Percentiles rank a stretch among this genome's conserved stretches.
Evolutionary conservation across 2,113 vertebrate genomes (phyloP).

Genomic region (Origma solitaria): DNA sequence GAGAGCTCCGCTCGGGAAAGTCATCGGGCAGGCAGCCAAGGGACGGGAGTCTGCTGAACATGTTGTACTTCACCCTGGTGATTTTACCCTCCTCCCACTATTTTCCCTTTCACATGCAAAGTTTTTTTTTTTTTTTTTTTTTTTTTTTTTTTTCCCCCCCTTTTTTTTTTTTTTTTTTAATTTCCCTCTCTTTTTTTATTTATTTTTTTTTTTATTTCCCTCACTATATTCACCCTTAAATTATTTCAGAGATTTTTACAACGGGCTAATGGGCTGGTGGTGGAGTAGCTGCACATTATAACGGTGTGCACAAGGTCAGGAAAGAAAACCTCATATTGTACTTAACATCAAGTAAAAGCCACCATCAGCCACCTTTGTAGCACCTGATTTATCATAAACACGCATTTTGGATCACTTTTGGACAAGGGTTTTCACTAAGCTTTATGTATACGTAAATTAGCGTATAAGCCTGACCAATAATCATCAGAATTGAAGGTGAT

Average conservation of each 20-base stretch:
- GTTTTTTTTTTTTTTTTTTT: background rate
- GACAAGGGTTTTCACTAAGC: background rate
- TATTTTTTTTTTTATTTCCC: fast-evolving
- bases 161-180: background rate
- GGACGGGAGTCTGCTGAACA: conserved; percentile 68
- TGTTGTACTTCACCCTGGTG: conserved; percentile 61
- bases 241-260: background rate
- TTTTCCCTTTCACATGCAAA: conserved; percentile 53
- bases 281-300: background rate
- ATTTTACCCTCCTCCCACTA: conserved; percentile 54
- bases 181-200: background rate
- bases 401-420: background rate
- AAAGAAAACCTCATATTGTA: background rate
- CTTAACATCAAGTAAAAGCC: background rate
- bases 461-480: background rate
- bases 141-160: background rate
- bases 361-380: background rate
- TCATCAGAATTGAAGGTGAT: background rate
- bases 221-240: background rate
- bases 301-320: background rate
- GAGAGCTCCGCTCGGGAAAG: conserved; percentile 77
- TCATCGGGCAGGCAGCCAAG: conserved; percentile 76
- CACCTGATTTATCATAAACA: background rate
- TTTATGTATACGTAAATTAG: background rate
- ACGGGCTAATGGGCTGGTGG: background rate